Conservation (phyloP, 1,140 invertebrate species). For the Helicoverpa armigera region DNA sequence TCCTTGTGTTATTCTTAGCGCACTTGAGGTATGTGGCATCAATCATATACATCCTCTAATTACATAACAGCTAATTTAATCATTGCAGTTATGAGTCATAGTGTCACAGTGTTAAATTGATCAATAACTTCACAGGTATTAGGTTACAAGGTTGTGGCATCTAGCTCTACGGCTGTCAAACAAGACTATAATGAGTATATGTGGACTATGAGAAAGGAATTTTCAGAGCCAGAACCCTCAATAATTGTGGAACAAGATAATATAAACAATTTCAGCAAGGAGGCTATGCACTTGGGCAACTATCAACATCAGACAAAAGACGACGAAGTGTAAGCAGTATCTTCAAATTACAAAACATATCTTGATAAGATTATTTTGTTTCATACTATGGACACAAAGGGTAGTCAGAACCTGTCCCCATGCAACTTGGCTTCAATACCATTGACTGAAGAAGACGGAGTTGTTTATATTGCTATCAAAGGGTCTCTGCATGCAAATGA, state of each 20-base stretch:
- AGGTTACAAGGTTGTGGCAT: constrained; percentile 94
- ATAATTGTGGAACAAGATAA: constrained; percentile 88
- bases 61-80: constrained; percentile 39
- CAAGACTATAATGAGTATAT: constrained; percentile 96
- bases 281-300: constrained; percentile 82
- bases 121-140: constrained; percentile 87
- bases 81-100: constrained; percentile 48
- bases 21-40: constrained; percentile 88
- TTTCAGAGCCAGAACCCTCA: constrained; percentile 92
- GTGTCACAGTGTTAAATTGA: constrained; percentile 36
- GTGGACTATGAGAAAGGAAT: constrained; percentile 97
- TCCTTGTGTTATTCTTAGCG: constrained; percentile 94
- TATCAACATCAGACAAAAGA: constrained; percentile 81
- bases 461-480: constrained; percentile 91
- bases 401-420: constrained; percentile 70
- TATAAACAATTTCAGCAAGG: constrained; percentile 88
- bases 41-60: constrained; percentile 22
- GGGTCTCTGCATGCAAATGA: constrained; percentile 91
- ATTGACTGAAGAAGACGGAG: constrained; percentile 82
- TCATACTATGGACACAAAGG: constrained; percentile 80
- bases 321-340: constrained; percentile 79
- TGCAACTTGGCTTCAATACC: constrained; percentile 71
- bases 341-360: constrained; percentile 34
- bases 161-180: constrained; percentile 93
- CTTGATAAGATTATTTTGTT: constrained; percentile 44